phyloP scores from a whole-genome alignment of 2,113 vertebrate species.

The Dicaeum eximium region DNA sequence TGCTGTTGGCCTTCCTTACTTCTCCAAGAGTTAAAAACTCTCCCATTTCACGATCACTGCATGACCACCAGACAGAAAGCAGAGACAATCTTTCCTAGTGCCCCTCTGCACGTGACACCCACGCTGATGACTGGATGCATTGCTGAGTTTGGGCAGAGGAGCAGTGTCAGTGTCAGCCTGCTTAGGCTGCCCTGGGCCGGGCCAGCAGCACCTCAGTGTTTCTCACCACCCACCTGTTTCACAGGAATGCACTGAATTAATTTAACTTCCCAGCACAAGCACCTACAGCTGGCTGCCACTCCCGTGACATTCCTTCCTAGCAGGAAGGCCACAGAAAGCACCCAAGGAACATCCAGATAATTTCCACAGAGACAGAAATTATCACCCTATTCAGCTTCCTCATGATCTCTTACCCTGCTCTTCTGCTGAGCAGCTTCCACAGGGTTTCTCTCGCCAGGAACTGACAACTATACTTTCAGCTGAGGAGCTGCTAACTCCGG shows the following conservation, averaged over 20 bases:
- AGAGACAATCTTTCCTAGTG: not conserved
- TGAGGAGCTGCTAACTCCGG: not conserved
- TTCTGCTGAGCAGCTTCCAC: not conserved
- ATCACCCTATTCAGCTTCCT: not conserved
- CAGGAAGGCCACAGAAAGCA: not conserved
- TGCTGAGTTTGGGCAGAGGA: not conserved
- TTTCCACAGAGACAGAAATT: not conserved
- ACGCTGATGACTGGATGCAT: fast-evolving
- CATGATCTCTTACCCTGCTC: not conserved
- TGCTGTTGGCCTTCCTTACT: not conserved
- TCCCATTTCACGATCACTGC: not conserved
- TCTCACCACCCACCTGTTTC: not conserved
- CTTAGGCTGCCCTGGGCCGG: not conserved
- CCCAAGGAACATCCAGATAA: not conserved
- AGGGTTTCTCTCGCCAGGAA: not conserved
- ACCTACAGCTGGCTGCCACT: not conserved
- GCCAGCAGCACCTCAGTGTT: not conserved
- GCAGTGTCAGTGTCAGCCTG: not conserved
- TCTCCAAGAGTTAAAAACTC: not conserved
- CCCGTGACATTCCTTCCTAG: not conserved
- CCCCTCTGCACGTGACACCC: not conserved
- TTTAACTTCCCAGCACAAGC: not conserved
- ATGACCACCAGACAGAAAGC: not conserved
- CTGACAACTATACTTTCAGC: fast-evolving
- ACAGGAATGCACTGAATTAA: not conserved